Percentiles rank a stretch among this genome's conserved stretches.
Conservation (phyloP, 2,797 vertebrate genomes). For the Sparus aurata region DNA sequence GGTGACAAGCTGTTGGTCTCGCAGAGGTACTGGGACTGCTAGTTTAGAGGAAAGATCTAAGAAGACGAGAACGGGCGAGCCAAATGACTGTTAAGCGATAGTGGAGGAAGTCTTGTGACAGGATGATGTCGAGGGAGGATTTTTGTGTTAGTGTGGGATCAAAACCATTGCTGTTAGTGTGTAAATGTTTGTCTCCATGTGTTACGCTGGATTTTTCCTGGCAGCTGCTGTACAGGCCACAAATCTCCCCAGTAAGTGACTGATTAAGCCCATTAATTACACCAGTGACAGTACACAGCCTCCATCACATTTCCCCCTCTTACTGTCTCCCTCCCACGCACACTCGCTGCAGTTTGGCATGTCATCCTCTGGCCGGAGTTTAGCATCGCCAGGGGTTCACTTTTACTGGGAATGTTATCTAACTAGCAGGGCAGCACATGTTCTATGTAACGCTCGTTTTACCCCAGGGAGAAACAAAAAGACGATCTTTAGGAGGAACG, state of each 20-base stretch:
- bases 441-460: conserved; percentile 48
- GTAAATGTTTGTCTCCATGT: conserved; percentile 23
- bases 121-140: conserved; percentile 17
- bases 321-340: not conserved
- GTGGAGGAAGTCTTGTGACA: conserved; percentile 27
- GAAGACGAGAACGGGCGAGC: conserved; percentile 29
- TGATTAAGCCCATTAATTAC: conserved; percentile 59
- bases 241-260: conserved; percentile 42
- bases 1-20: conserved; percentile 64
- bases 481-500: conserved; percentile 33
- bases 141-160: conserved; percentile 30
- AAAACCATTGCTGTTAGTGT: conserved; percentile 15
- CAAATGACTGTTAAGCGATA: conserved; percentile 58
- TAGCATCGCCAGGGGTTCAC: conserved; percentile 35
- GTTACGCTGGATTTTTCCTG: conserved; percentile 61
- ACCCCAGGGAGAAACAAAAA: conserved; percentile 23
- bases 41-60: conserved; percentile 44
- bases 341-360: conserved; percentile 48
- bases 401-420: conserved; percentile 63
- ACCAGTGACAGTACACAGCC: conserved; percentile 48
- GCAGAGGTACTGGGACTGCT: conserved; percentile 49
- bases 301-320: conserved; percentile 31
- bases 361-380: conserved; percentile 41
- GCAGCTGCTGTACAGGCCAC: conserved; percentile 43
- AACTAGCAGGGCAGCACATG: conserved; percentile 66